Percentiles rank a stretch among this genome's conserved stretches.
Evolutionary conservation across 2,888 invertebrate species (phyloP).

Genomic region (Patella caerulea): DNA sequence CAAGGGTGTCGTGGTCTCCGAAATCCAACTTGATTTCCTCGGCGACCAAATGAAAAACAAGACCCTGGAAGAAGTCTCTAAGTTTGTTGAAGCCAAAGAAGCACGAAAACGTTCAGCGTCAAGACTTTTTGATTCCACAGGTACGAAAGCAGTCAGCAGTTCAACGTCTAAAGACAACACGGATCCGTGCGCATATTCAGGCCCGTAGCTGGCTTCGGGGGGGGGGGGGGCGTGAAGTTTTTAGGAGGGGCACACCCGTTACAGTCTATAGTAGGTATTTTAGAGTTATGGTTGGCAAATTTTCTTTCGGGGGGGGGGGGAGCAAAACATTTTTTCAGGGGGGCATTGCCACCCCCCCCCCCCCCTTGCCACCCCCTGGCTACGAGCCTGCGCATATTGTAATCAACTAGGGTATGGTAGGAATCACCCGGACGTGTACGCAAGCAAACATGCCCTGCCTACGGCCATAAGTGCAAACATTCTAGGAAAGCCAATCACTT

Average conservation of each 20-base stretch:
- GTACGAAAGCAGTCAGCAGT: slow-evolving; percentile 31
- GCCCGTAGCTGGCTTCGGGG: no score
- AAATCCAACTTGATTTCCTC: slow-evolving; percentile 19
- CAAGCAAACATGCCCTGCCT: slow-evolving; percentile 38
- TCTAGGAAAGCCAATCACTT: slow-evolving; percentile 39
- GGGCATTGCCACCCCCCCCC: no score
- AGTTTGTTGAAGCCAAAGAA: slow-evolving; percentile 45
- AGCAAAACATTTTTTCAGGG: no score
- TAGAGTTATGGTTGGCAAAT: no score
- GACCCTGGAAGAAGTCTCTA: slow-evolving; percentile 37
- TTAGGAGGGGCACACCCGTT: no score
- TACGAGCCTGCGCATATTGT: slow-evolving; percentile 47
- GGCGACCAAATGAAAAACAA: slow-evolving; percentile 29
- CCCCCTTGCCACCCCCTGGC: no score
- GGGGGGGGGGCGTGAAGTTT: no score
- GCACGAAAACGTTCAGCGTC: slow-evolving; percentile 40
- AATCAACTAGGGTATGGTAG: slow-evolving; percentile 44
- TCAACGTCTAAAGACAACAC: slow-evolving; percentile 7
- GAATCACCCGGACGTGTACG: slow-evolving; percentile 25
- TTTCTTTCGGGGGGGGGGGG: no score
- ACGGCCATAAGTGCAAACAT: slow-evolving; percentile 35
- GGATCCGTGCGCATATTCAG: slow-evolving; percentile 39
- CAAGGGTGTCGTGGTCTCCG: background rate
- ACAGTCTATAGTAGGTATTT: no score
- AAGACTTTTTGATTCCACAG: slow-evolving; percentile 32